These are phyloP conservation scores for Notolepis coatsorum DNA, from an alignment of 2,797 vertebrate genomes.

Conservation along the genomic window DNA sequence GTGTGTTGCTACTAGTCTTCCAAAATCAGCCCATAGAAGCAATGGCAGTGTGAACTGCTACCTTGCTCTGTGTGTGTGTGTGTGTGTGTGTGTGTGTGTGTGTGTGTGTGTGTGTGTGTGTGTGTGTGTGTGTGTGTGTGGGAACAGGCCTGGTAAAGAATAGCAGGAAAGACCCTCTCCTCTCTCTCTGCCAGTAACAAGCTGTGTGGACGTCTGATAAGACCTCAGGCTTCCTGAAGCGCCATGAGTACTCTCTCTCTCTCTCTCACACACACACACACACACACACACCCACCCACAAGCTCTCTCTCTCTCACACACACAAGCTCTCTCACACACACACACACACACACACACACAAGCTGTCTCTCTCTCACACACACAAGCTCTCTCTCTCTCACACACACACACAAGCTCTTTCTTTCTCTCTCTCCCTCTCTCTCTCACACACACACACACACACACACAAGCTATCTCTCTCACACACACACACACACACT, in stretches of 20 bases:
- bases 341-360: background rate
- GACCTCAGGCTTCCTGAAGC: conserved; percentile 87
- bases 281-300: conserved; percentile 12
- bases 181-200: conserved; percentile 82
- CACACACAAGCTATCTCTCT: background rate
- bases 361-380: background rate
- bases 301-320: background rate
- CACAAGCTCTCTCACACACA: background rate
- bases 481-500: background rate
- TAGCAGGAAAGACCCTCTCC: conserved; percentile 93
- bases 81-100: conserved; percentile 5
- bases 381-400: background rate
- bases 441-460: conserved; percentile 11
- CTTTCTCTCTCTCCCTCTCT: too few relatives aligned
- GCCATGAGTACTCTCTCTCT: conserved; percentile 59
- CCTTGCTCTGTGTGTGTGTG: too few relatives aligned
- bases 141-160: conserved; percentile 89
- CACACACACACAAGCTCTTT: background rate
- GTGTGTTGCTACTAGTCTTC: too few relatives aligned
- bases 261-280: conserved; percentile 15
- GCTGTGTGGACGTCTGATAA: conserved; percentile 89
- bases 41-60: too few relatives aligned
- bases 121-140: conserved; percentile 66
- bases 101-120: conserved; percentile 18
- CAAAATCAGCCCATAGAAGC: too few relatives aligned